Percentiles rank a stretch among this genome's conserved stretches.
Conservation (phyloP, 1,140 invertebrate species). For the Musca domestica region DNA sequence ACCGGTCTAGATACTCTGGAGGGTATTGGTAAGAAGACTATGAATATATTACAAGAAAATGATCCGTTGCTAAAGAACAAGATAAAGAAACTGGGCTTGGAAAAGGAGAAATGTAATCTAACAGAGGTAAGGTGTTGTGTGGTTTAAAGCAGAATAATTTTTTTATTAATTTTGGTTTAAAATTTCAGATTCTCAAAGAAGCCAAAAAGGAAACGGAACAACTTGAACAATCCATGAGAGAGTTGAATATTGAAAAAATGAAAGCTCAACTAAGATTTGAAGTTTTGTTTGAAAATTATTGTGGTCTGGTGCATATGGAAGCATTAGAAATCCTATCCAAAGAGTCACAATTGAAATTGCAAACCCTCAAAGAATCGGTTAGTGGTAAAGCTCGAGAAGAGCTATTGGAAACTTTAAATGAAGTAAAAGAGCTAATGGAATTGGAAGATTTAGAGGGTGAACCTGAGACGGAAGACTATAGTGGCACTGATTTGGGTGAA, state of each 20-base stretch:
- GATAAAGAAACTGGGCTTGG: constrained; percentile 68
- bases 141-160: not conserved
- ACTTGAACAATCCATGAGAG: constrained; percentile 61
- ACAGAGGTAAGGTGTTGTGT: constrained; percentile 49
- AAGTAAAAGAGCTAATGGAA: constrained; percentile 77
- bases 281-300: constrained; percentile 82
- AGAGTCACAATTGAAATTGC: constrained; percentile 74
- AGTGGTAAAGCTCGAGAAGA: constrained; percentile 61
- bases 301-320: constrained; percentile 84
- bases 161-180: constrained; percentile 54
- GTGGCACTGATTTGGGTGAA: constrained; percentile 58
- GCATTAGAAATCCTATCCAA: constrained; percentile 86
- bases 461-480: constrained; percentile 49
- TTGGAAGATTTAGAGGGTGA: constrained; percentile 67
- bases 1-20: constrained; percentile 86
- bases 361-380: constrained; percentile 60
- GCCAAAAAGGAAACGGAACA: constrained; percentile 77
- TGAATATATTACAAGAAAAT: constrained; percentile 86
- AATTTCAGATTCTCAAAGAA: constrained; percentile 75
- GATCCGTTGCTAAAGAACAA: constrained; percentile 85
- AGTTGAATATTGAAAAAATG: constrained; percentile 60
- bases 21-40: constrained; percentile 89
- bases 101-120: constrained; percentile 60
- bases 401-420: constrained; percentile 73
- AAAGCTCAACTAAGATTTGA: constrained; percentile 74